These are phyloP conservation scores for Oryzias curvinotus DNA, from an alignment of 2,113 vertebrate genomes.

Conservation along the genomic window DNA sequence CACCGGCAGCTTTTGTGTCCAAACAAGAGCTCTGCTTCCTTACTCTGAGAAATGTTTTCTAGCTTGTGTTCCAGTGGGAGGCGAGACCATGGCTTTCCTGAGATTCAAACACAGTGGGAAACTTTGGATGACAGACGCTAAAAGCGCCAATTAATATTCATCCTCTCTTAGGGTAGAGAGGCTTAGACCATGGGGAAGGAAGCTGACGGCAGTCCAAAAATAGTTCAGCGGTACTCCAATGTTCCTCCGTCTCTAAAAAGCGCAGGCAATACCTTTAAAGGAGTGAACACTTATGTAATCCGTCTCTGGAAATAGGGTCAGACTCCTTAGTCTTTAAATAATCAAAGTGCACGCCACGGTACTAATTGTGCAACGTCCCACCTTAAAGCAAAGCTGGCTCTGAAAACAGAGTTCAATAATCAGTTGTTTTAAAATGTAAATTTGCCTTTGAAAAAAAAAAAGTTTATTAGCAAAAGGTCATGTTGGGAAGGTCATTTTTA, in stretches of 20 bases:
- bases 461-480: too few species aligned
- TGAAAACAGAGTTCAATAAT: not conserved
- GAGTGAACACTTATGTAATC: slow-evolving; percentile 38
- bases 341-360: slow-evolving; percentile 15
- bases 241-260: slow-evolving; percentile 33
- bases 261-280: slow-evolving; percentile 53
- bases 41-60: slow-evolving; percentile 25
- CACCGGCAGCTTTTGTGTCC: slow-evolving; percentile 28
- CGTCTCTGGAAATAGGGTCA: slow-evolving; percentile 39
- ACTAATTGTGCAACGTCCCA: not conserved
- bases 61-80: slow-evolving; percentile 40
- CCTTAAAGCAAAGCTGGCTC: not conserved
- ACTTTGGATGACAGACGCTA: slow-evolving; percentile 48
- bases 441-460: too few species aligned
- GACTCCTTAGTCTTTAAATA: slow-evolving; percentile 7
- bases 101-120: slow-evolving; percentile 40
- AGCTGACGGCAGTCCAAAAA: slow-evolving; percentile 59
- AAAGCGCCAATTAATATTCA: slow-evolving; percentile 64
- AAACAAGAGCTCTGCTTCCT: slow-evolving; percentile 32
- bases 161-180: slow-evolving; percentile 30
- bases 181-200: slow-evolving; percentile 38
- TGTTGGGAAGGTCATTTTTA: not conserved
- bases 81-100: slow-evolving; percentile 36
- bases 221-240: slow-evolving; percentile 47
- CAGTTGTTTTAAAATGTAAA: too few species aligned